A percentile compares a stretch with the other conserved stretches of the same genome.
phyloP scores from a whole-genome alignment of 2,888 invertebrate species.

The Limnephilus auricula region DNA sequence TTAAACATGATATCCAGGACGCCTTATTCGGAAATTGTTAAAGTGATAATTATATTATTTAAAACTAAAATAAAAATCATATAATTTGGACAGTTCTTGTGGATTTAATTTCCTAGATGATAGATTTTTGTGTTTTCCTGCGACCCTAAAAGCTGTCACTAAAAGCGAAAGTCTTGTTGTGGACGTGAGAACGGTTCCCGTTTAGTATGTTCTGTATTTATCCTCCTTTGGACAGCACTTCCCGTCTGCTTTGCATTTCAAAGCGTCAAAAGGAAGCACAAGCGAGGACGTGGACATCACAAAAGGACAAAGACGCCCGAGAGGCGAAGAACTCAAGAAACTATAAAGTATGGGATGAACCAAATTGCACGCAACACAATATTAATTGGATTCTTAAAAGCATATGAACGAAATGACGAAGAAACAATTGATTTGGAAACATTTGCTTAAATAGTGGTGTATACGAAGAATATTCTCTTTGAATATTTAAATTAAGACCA shows the following conservation, averaged over 20 bases:
- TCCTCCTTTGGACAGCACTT: constrained; percentile 12
- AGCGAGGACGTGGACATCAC: constrained; percentile 22
- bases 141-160: not conserved
- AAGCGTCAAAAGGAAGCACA: constrained; percentile 27
- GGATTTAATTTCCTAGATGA: no score
- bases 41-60: no score
- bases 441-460: no score
- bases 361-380: not conserved
- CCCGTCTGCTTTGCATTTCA: constrained; percentile 47
- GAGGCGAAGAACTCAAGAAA: constrained; percentile 16
- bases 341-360: not conserved
- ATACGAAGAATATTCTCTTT: no score
- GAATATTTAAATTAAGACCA: no score
- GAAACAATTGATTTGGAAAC: no score
- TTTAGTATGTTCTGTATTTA: not conserved
- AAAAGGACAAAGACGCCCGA: constrained; percentile 44
- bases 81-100: no score
- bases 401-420: no score
- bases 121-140: no score
- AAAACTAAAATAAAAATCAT: no score
- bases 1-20: no score
- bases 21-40: no score
- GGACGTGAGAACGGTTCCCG: not conserved
- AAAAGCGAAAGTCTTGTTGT: not conserved
- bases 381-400: not conserved